Evolutionary conservation across 2,797 vertebrate species (phyloP).

Genomic region (Xenentodon cancila): DNA sequence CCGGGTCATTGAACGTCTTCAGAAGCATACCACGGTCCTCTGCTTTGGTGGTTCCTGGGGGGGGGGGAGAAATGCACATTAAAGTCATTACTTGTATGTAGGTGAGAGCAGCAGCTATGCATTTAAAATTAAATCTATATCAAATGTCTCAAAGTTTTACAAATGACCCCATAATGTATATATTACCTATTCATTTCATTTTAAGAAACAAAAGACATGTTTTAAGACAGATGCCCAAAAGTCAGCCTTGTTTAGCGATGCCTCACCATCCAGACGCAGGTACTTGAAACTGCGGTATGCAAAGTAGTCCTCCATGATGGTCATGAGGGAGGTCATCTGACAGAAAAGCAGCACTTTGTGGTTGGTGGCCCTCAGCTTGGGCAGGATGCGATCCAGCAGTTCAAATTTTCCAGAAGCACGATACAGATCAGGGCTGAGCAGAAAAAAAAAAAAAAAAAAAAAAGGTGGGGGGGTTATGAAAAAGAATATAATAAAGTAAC

Average conservation of each 20-base stretch:
- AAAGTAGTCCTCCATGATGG: constrained; percentile 99
- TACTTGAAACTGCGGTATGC: constrained; percentile 96
- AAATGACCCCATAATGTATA: too few relatives aligned
- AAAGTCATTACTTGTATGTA: neutral
- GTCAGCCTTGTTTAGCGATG: neutral
- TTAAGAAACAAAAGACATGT: neutral
- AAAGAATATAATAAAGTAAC: too few relatives aligned
- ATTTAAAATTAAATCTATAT: too few relatives aligned
- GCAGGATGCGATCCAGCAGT: constrained; percentile 95
- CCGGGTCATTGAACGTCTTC: constrained; percentile 95
- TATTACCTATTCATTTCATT: too few relatives aligned
- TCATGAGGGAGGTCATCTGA: constrained; percentile 99
- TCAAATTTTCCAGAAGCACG: constrained; percentile 97
- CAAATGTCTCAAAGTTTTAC: too few relatives aligned
- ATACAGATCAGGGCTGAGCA: constrained; percentile 88
- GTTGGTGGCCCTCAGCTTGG: constrained; percentile 92
- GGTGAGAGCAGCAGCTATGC: too few relatives aligned
- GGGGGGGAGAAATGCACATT: neutral
- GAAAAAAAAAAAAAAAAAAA: neutral
- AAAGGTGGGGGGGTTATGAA: neutral
- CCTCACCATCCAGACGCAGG: constrained; percentile 94
- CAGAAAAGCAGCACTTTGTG: constrained; percentile 99
- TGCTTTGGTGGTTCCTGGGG: constrained; percentile 93
- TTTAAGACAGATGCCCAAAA: too few relatives aligned
- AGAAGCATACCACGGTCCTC: constrained; percentile 96